Conservation (phyloP, 1,140 invertebrate genomes). For the Phocides pigmalion region DNA sequence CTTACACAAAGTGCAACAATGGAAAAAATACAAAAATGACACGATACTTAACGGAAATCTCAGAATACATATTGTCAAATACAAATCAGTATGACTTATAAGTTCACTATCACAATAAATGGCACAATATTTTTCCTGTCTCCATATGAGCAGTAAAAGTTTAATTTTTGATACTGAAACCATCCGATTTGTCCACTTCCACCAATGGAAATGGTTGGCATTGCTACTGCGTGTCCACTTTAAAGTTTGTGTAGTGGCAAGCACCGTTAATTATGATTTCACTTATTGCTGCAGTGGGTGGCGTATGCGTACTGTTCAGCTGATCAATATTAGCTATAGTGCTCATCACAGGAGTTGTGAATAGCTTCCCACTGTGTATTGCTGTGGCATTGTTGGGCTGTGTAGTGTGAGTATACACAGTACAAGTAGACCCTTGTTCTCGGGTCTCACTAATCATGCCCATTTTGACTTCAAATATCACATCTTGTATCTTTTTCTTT, state of each 20-base stretch:
- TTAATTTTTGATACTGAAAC: conserved; percentile 58
- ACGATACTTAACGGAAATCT: too few species aligned
- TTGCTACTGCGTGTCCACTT: conserved; percentile 76
- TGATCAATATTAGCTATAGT: conserved; percentile 61
- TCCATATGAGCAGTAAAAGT: background rate
- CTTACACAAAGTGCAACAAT: too few species aligned
- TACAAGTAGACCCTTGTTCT: conserved; percentile 55
- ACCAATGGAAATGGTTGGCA: conserved; percentile 71
- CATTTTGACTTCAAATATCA: conserved; percentile 81
- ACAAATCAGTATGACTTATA: too few species aligned
- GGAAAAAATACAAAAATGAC: too few species aligned
- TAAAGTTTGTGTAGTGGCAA: conserved; percentile 74
- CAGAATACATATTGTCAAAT: too few species aligned
- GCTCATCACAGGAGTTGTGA: conserved; percentile 59
- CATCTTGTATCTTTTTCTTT: conserved; percentile 79
- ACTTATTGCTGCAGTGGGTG: conserved; percentile 69
- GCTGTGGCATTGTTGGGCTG: conserved; percentile 50
- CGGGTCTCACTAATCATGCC: conserved; percentile 68
- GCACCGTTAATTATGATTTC: conserved; percentile 73
- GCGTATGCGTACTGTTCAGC: conserved; percentile 52
- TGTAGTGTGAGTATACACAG: conserved; percentile 53
- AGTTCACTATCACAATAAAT: too few species aligned
- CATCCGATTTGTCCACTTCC: conserved; percentile 74
- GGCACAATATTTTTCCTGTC: too few species aligned
- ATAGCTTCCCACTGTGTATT: conserved; percentile 65